phyloP scores from a whole-genome alignment of 92 coral and sea anemone species.

The Umimayanthus chanpuru region DNA sequence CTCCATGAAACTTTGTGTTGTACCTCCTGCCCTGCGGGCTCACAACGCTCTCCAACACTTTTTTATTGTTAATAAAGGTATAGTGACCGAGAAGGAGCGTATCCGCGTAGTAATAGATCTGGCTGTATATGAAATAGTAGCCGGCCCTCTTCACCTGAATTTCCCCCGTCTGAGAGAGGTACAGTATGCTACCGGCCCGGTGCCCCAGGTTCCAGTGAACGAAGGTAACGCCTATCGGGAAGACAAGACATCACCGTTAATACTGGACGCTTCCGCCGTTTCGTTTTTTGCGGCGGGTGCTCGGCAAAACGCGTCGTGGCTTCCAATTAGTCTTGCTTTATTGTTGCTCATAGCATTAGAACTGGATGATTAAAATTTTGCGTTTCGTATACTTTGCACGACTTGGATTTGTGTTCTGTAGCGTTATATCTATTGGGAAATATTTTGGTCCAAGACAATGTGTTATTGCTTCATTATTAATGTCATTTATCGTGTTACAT shows the following conservation, averaged over 20 bases:
- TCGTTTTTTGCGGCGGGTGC: neutral
- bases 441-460: neutral
- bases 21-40: conserved; percentile 31
- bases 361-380: neutral
- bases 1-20: conserved; percentile 84
- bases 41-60: conserved; percentile 51
- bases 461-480: neutral
- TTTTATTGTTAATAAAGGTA: conserved; percentile 55
- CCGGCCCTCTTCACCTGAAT: conserved; percentile 66
- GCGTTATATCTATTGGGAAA: neutral
- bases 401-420: neutral
- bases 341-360: neutral
- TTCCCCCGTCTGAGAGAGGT: conserved; percentile 40
- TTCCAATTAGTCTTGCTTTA: neutral
- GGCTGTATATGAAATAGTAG: conserved; percentile 87
- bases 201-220: conserved; percentile 50
- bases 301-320: neutral
- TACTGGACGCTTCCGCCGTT: neutral
- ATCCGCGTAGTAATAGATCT: conserved; percentile 65
- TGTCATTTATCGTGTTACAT: neutral
- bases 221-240: conserved; percentile 20
- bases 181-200: conserved; percentile 40
- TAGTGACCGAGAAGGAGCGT: conserved; percentile 48
- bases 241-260: conserved; percentile 26
- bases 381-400: neutral